A percentile compares a stretch with the other conserved stretches of the same genome.
Evolutionary conservation across 2,797 vertebrate species (phyloP).

Genomic region (Vireo griseus): DNA sequence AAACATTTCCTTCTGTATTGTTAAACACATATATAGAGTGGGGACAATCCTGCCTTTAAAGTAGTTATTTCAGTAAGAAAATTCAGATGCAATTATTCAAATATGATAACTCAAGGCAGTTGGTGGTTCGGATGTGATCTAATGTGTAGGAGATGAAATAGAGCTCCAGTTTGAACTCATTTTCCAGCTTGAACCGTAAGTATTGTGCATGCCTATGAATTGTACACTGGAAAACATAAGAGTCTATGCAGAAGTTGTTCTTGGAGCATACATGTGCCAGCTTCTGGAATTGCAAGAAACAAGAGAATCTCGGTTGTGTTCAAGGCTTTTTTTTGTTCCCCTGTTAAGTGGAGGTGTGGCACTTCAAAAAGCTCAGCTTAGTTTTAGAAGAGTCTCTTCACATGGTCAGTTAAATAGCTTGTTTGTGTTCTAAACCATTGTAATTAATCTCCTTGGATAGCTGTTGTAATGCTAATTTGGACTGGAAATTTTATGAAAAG

Average conservation of each 20-base stretch:
- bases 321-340: fast-evolving
- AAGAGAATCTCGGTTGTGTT: not conserved
- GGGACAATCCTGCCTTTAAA: not conserved
- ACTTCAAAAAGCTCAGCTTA: not conserved
- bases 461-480: not conserved
- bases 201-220: not conserved
- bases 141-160: not conserved
- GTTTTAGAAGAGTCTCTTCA: not conserved
- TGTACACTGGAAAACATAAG: not conserved
- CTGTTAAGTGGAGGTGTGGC: not conserved
- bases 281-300: not conserved
- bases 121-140: not conserved
- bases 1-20: not conserved
- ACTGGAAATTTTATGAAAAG: not conserved
- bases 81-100: not conserved
- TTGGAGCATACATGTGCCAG: fast-evolving
- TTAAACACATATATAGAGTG: not conserved
- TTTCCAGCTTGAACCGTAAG: not conserved
- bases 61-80: not conserved
- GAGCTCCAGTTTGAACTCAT: not conserved
- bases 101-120: not conserved
- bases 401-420: not conserved
- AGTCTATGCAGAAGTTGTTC: not conserved
- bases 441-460: not conserved
- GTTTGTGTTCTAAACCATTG: not conserved